Base-by-base conservation (phyloP, 2,888 invertebrate species). In the Ophion ventricosus region DNA sequence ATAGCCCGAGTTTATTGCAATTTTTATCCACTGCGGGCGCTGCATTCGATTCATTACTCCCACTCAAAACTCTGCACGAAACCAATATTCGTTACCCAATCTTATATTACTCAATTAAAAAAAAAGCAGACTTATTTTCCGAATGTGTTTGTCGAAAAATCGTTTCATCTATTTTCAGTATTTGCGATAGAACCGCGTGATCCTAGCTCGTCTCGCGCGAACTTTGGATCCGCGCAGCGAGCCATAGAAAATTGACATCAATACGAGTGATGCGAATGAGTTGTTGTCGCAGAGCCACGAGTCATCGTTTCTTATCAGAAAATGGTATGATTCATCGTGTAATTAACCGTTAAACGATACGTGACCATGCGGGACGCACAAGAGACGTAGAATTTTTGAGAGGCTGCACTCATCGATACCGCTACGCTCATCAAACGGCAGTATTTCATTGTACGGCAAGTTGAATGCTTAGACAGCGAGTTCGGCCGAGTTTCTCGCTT, bases 181-280 rank as follows among this genome's bases (percentile, higher is more conserved):
- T 26, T 80, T 69, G 57, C 63, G 23, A 76, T 72, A 74, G 43
- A 74, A 49, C 26, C 72, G 54, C 70, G 72, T 61, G 79, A 83
- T 72, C 49, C 72, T 80, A 23, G 70, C 54, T 54, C 29, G 43
- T 49, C 17, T 57, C n/a, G n/a, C 7, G n/a, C 35, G 80, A 57
- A 80, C 83, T 77, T 80, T 67, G 73, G 17, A 73, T 67, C 59
- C 59, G 35, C 23, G 49, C 11, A 35, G 5, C 35, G 17, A 57
- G n/a, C 29, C 14, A 66, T n/a, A 35, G 40, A 77, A 66, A 69
- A n/a, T 2, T 54, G 8, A 49, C 59, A 59, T 59, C 4, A 49
- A 35, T 8, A 49, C 14, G 43, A 66, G 35, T 14, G 0, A 23
- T 49, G 66, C 25, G 43, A n/a, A 54, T 59, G 56, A 11, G 54